Evolutionary conservation across 2,113 vertebrate species (phyloP).

Genomic region (Ophiodon elongatus): DNA sequence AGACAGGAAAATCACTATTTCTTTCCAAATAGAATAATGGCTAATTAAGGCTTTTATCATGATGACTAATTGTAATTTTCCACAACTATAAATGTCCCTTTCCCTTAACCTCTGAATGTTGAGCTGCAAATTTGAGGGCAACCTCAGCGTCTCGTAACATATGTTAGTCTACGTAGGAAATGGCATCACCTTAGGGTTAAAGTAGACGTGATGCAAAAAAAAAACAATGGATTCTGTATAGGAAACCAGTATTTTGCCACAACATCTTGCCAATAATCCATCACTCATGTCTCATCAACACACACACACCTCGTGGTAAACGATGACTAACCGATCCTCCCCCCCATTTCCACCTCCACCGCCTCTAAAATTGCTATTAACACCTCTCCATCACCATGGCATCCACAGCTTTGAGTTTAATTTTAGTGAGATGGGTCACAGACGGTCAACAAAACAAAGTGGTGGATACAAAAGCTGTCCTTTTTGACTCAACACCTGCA

Average conservation of each 20-base stretch:
- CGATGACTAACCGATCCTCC: slow-evolving; percentile 45
- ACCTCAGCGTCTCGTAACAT: background rate
- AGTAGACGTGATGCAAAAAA: background rate
- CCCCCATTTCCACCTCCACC: slow-evolving; percentile 26
- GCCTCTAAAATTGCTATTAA: slow-evolving; percentile 46
- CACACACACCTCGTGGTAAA: slow-evolving; percentile 23
- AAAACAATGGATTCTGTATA: background rate
- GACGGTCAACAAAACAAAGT: slow-evolving; percentile 53
- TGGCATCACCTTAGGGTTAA: background rate
- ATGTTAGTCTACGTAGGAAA: background rate
- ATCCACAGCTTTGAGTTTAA: slow-evolving; percentile 38
- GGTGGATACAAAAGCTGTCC: slow-evolving; percentile 12
- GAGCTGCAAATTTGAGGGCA: background rate
- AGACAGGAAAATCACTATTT: background rate
- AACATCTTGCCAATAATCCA: background rate
- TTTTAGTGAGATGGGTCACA: slow-evolving; percentile 38
- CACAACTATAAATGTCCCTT: background rate
- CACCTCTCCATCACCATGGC: slow-evolving; percentile 57
- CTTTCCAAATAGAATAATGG: background rate
- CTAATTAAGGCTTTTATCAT: background rate
- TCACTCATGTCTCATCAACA: slow-evolving; percentile 17
- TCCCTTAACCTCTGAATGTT: background rate
- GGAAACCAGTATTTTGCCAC: background rate
- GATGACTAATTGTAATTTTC: background rate
- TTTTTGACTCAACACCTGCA: slow-evolving; percentile 16